A percentile compares a stretch with the other conserved stretches of the same genome.
Evolutionary conservation across 2,113 vertebrate genomes (phyloP).

Genomic region (Coturnix japonica): DNA sequence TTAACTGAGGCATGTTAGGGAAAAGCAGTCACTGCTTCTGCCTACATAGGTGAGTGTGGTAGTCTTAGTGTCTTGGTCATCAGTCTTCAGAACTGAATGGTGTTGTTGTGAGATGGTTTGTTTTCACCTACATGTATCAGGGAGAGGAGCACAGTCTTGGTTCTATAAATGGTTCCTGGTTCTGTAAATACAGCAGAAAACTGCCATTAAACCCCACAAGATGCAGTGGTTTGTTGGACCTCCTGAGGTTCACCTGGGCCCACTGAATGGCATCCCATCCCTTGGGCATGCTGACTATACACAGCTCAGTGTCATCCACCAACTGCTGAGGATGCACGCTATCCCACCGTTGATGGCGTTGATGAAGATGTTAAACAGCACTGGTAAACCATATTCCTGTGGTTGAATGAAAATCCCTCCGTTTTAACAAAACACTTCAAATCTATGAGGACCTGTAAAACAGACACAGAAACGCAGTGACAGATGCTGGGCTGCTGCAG

Average conservation of each 20-base stretch:
- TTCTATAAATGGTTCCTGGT: background rate
- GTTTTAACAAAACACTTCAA: background rate
- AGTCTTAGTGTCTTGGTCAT: background rate
- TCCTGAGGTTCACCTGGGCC: too few species aligned
- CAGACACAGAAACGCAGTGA: background rate
- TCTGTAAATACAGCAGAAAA: background rate
- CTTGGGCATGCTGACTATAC: too few species aligned
- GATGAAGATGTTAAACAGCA: too few species aligned
- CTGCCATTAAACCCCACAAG: background rate
- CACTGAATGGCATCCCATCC: too few species aligned
- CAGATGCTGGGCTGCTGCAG: conserved; percentile 6
- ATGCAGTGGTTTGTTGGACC: background rate
- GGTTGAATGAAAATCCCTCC: background rate
- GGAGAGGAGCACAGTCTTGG: background rate
- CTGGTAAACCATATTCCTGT: background rate
- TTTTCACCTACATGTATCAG: too few species aligned
- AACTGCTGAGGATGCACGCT: too few species aligned
- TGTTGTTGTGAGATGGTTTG: background rate
- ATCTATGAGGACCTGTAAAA: background rate
- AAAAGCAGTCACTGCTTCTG: background rate
- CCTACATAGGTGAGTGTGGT: background rate
- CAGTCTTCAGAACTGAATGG: background rate
- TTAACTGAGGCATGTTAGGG: background rate
- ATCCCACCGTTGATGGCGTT: too few species aligned
- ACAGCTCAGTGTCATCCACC: too few species aligned